Evolutionary conservation across 2,888 invertebrate genomes (phyloP).

Genomic region (Octonoba sinensis): DNA sequence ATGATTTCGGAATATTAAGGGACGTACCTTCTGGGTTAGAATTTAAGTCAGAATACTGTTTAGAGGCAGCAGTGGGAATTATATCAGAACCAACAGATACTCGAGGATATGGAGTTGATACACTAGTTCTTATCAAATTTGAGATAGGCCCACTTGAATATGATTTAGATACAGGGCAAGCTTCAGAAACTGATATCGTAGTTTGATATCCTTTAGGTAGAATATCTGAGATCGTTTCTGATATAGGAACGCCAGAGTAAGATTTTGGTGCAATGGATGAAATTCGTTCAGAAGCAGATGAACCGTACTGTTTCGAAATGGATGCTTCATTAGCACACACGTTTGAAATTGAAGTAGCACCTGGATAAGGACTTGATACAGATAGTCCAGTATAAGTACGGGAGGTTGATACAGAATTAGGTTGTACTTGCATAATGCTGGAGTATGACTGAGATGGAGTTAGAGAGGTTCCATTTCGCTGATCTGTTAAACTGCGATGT

Average conservation of each 20-base stretch:
- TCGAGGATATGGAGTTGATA: conserved; percentile 1
- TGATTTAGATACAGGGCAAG: conserved; percentile 1
- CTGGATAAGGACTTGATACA: conserved; percentile 10
- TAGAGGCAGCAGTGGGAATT: too few relatives aligned
- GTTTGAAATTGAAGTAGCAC: neutral
- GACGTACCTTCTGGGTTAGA: too few relatives aligned
- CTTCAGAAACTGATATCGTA: too few relatives aligned
- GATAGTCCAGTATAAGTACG: conserved; percentile 20
- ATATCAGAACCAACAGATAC: neutral
- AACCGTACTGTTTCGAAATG: too few relatives aligned
- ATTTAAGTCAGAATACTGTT: too few relatives aligned
- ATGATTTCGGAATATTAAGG: too few relatives aligned
- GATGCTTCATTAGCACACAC: too few relatives aligned
- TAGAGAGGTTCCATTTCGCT: conserved; percentile 4
- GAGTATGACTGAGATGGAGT: conserved; percentile 33
- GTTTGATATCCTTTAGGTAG: too few relatives aligned
- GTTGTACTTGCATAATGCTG: conserved; percentile 12
- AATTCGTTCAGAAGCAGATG: too few relatives aligned
- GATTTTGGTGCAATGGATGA: too few relatives aligned
- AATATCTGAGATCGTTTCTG: too few relatives aligned
- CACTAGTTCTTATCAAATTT: neutral
- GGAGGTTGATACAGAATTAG: conserved; percentile 15
- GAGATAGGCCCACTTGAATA: neutral
- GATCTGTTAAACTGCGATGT: conserved; percentile 27
- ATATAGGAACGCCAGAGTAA: too few relatives aligned